A percentile compares a stretch with the other conserved stretches of the same genome.
Evolutionary conservation across 2,888 invertebrate species (phyloP).

Genomic region (Meganola albula): DNA sequence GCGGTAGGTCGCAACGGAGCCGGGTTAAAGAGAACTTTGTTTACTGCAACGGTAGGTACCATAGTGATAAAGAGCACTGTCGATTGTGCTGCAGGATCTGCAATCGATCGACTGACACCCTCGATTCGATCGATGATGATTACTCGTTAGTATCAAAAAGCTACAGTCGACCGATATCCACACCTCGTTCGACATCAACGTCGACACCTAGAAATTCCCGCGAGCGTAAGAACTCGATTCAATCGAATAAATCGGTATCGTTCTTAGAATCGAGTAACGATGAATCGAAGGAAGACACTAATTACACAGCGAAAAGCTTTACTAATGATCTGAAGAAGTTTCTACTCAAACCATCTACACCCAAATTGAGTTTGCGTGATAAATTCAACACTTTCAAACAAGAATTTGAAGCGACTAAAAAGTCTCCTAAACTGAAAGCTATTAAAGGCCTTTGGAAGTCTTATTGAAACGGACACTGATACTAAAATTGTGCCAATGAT

Average conservation of each 20-base stretch:
- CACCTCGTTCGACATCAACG: conserved; percentile 41
- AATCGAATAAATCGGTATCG: conserved; percentile 70
- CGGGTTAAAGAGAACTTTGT: conserved; percentile 46
- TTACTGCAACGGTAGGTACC: conserved; percentile 58
- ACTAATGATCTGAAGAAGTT: conserved; percentile 72
- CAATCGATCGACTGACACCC: conserved; percentile 57
- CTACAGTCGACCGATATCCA: conserved; percentile 44
- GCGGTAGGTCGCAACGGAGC: conserved; percentile 29
- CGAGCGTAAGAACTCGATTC: conserved; percentile 63
- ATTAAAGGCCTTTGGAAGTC: conserved; percentile 75
- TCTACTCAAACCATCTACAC: conserved; percentile 61
- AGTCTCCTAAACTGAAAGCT: conserved; percentile 67
- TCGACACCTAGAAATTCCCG: conserved; percentile 35
- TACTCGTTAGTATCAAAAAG: conserved; percentile 59
- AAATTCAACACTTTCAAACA: conserved; percentile 70
- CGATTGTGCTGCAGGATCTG: conserved; percentile 59
- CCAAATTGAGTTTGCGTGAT: conserved; percentile 62
- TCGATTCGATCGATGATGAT: conserved; percentile 61
- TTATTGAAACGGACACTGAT: conserved; percentile 55
- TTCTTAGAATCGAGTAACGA: conserved; percentile 67
- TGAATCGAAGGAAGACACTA: conserved; percentile 65
- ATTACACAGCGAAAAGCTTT: conserved; percentile 72
- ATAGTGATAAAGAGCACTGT: conserved; percentile 60
- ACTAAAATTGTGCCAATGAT: too few relatives aligned
- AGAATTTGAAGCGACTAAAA: conserved; percentile 65